Base-by-base conservation (phyloP, 2,888 invertebrate genomes). In the Nomada lathburiana region DNA sequence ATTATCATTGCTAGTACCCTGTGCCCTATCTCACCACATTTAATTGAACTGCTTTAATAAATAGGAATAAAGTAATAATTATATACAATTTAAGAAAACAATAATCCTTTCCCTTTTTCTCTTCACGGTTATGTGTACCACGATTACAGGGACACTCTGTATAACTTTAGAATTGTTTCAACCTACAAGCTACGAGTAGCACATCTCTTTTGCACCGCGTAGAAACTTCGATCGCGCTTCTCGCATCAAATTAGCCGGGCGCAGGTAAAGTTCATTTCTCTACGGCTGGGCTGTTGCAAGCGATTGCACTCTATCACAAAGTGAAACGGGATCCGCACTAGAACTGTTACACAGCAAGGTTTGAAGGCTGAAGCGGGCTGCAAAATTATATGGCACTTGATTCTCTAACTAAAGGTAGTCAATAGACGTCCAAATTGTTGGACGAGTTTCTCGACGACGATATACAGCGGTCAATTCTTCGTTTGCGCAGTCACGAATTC, bases 391-490 rank as follows among this genome's bases (percentile, higher is more conserved):
- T 67, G 57, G 59, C 52, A 64, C 55, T 79, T 68, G 63, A 64
- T 59, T 62, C 57, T 57, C 62, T 13, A 57, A n/a, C 23, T 29
- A 26, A 18, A 64, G 29, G 53, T 23, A 55, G 55, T 67, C 80
- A 68, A 76, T 80, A 67, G 67, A 29, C 60, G 80, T 76, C 57
- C 52, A 63, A 81, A 81, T 69, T 64, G 72, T 59, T 73, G 69
- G 52, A 29, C 63, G 64, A 69, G 68, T 74, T 73, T 36, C 68
- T 52, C 67, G 20, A 50, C 52, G 57, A 53, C 57, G 53, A 50
- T 63, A 77, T 29, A 42, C 67, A 55, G 7, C 3, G 55, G 47
- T 81, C 77, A 57, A 72, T 69, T 73, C 52, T 78, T 64, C 63
- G n/a, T 0, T 29, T 11, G 44, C 16, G 10, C 23, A 63, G 71